A percentile compares a stretch with the other conserved stretches of the same genome.
Conservation (phyloP, 2,797 vertebrate genomes). For the Pogoniulus pusillus region DNA sequence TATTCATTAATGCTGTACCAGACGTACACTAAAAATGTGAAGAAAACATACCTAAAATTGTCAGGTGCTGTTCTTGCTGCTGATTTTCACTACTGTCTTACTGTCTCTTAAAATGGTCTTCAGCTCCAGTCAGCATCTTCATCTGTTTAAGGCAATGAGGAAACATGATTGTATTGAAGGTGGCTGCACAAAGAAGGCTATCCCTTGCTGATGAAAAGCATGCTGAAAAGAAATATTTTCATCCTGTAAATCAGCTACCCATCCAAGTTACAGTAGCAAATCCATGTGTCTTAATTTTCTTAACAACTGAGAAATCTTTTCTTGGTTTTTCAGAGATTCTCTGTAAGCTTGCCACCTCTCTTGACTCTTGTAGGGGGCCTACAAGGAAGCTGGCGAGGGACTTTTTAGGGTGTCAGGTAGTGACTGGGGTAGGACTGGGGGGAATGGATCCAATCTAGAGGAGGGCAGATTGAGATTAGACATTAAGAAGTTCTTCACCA, state of each 20-base stretch:
- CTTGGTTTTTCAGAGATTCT: too few species aligned
- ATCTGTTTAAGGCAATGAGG: not conserved
- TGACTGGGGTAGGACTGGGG: too few species aligned
- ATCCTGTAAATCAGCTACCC: not conserved
- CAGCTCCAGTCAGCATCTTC: not conserved
- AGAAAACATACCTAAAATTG: not conserved
- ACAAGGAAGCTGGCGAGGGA: too few species aligned
- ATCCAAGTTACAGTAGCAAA: too few species aligned
- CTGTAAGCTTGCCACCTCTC: too few species aligned
- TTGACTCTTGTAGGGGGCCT: too few species aligned
- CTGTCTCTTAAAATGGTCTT: not conserved
- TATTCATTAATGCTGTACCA: not conserved
- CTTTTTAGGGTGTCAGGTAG: too few species aligned
- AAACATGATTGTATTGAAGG: not conserved
- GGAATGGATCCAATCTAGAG: too few species aligned
- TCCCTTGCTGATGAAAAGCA: not conserved
- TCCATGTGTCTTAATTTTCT: too few species aligned
- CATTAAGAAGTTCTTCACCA: too few species aligned
- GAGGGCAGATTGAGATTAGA: too few species aligned
- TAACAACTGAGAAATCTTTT: too few species aligned
- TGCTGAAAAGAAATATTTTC: not conserved
- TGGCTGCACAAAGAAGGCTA: not conserved
- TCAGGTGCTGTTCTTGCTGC: not conserved
- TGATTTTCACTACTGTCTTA: not conserved
- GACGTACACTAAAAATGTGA: not conserved